Base-by-base conservation (phyloP, 2,888 invertebrate genomes). In the Hoplodrina ambigua region DNA sequence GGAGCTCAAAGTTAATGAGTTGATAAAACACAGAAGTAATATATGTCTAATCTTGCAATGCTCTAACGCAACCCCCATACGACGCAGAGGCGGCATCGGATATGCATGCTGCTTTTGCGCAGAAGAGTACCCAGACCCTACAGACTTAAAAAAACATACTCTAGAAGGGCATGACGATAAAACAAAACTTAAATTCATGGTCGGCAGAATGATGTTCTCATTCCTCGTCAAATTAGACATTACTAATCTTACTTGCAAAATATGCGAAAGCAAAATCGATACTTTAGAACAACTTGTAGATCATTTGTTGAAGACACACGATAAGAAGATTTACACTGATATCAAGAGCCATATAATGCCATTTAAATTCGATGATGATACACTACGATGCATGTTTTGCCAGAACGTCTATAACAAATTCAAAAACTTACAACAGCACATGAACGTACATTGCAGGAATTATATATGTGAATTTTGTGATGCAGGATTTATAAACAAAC, bases 381-480 rank as follows among this genome's bases (percentile, higher is more conserved):
- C 66, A 3, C 61, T 84, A 3, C 63, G 52, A 49, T 84, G 84
- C 37, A 69, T 84, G n/a, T 80, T 73, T n/a, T 85, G 84, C 55
- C 63, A 71, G 13, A 74, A 78, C 8, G 54, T 71, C 0, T 84
- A 75, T 6, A 77, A 84, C 30, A 85, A 69, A 44, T 84, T 84
- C 19, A 81, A 90, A 72, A 85, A 88, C 25, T 77, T 94, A 6
- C 82, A 91, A 3, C 91, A 93, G n/a, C 94, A 94, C 52, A 94
- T 94, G 94, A 91, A 93, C 49, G 79, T 86, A 0, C 94, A 94
- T 68, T 93, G 90, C 59, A 87, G 91, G 59, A 94, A 94, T 75
- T 93, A 88, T 50, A 80, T 91, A 1, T 94, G 94, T 56, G 88
- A 90, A 4, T 85, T 87, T 4, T 94, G 94, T 66, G 89, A 91